These are phyloP conservation scores for Noturus placidus DNA, from an alignment of 2,113 vertebrate genomes.

Conservation along the genomic window DNA sequence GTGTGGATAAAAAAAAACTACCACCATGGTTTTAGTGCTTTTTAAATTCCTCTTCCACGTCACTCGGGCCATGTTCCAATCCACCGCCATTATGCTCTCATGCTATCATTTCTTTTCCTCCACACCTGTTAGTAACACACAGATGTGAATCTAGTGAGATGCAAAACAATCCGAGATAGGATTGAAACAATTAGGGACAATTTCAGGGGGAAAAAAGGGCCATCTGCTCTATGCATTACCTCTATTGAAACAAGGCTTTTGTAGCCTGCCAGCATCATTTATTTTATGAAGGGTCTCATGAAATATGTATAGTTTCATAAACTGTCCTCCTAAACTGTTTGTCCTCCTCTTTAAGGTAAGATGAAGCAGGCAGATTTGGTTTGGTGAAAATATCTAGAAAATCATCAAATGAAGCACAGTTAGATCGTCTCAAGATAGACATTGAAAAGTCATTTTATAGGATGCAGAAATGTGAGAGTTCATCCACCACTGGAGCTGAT, in stretches of 20 bases:
- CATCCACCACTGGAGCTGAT: background rate
- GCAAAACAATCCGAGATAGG: conserved; percentile 82
- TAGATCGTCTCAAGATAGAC: conserved; percentile 27
- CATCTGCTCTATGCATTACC: conserved; percentile 85
- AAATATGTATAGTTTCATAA: conserved; percentile 60
- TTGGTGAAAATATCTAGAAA: conserved; percentile 35
- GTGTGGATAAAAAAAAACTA: conserved; percentile 76
- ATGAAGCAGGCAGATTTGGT: conserved; percentile 36
- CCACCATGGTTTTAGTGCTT: conserved; percentile 69
- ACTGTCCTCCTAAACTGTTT: conserved; percentile 14
- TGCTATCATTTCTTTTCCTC: conserved; percentile 74
- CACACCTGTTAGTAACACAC: conserved; percentile 88
- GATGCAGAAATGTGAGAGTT: conserved; percentile 31
- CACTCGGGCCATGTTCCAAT: conserved; percentile 72
- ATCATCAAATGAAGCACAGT: conserved; percentile 39
- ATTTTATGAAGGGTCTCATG: conserved; percentile 53
- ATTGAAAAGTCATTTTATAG: conserved; percentile 32
- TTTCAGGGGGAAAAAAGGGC: conserved; percentile 75
- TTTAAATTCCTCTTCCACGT: conserved; percentile 76
- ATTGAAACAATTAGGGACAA: conserved; percentile 88
- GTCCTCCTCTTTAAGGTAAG: conserved; percentile 33
- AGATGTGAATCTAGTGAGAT: conserved; percentile 81
- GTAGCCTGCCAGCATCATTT: conserved; percentile 50
- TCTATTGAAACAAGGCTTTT: conserved; percentile 68
- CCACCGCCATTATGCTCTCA: conserved; percentile 63